Conservation (phyloP, 2,888 invertebrate genomes). For the Diabrotica balteata region DNA sequence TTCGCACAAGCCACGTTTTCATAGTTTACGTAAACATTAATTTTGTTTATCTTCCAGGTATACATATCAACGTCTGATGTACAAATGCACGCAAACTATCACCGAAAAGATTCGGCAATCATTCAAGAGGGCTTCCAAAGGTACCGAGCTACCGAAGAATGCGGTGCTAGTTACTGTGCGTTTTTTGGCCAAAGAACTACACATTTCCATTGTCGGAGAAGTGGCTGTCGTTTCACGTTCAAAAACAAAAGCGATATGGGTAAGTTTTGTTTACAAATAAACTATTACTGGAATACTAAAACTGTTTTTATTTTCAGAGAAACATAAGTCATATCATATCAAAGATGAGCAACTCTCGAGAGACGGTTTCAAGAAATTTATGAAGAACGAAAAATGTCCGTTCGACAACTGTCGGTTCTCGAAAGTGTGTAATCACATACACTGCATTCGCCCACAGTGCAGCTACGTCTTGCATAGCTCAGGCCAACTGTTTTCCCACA, state of each 20-base stretch:
- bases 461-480: slow-evolving; percentile 96
- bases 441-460: slow-evolving; percentile 95
- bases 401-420: slow-evolving; percentile 94
- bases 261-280: slow-evolving; percentile 61
- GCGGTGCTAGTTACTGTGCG: slow-evolving; percentile 87
- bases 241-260: slow-evolving; percentile 99
- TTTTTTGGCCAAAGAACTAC: slow-evolving; percentile 95
- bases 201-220: slow-evolving; percentile 94
- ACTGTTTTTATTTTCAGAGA: slow-evolving; percentile 71
- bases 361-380: slow-evolving; percentile 98
- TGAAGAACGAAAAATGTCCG: slow-evolving; percentile 94
- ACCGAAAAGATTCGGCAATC: slow-evolving; percentile 96
- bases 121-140: slow-evolving; percentile 97
- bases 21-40: too few species aligned
- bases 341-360: slow-evolving; percentile 94
- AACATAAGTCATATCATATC: slow-evolving; percentile 98
- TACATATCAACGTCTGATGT: slow-evolving; percentile 99
- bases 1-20: too few species aligned
- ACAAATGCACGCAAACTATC: slow-evolving; percentile 99
- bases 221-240: slow-evolving; percentile 93
- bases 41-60: slow-evolving; percentile 59
- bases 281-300: background rate
- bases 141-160: slow-evolving; percentile 95
- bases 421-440: slow-evolving; percentile 95
- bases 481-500: slow-evolving; percentile 96